Evolutionary conservation across 53 echinoderm and acorn worm species (phyloP), one percentile per base, ranked within the genome.

Genomic region (Arbacia lixula): DNA sequence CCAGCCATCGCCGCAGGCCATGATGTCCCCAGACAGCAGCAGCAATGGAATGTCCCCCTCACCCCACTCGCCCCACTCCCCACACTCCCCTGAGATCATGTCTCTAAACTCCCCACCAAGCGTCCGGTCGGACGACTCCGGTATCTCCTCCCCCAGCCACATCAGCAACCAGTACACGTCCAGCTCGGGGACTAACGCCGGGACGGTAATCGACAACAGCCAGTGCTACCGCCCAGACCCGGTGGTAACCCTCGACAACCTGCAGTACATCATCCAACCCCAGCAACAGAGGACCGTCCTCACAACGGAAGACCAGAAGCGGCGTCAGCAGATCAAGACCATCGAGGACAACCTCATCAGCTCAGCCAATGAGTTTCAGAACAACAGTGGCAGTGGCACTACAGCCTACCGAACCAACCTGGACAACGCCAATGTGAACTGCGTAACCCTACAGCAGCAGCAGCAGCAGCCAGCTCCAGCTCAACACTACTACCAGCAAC

Each of bases 71-170:
- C 82, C 82, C 14, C 56, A 58, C 28, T 62, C 82, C 1, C 82
- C 82, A 12, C 9, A 33, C 12, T 81, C 82, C 11, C 82, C 64
- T 2, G 62, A 81, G 12, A 50, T 20, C 25, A 49, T 63, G 42
- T 16, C 31, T 21, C 35, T 26, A 4, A 30, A 20, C 9, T 52
- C 82, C 43, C 82, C 82, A n/a, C 82, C 62, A 10, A 81, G 82
- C n/a, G 82, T 81, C 64, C 50, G 43, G n/a, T 61, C 62, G 12
- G 77, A 36, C 6, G 82, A 64, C 50, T 81, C 82, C 33, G 82
- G 64, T 21, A 81, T 63, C 33, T 41, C 46, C 64, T 62, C 62
- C 14, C 64, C 82, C 2, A 62, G 63, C 21, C 64, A 62, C 64
- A 37, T 57, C n/a, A 36, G 14, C 27, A 69, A 46, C 21, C 27